phyloP scores from a whole-genome alignment of 2,113 vertebrate genomes.

The Tachycineta bicolor region DNA sequence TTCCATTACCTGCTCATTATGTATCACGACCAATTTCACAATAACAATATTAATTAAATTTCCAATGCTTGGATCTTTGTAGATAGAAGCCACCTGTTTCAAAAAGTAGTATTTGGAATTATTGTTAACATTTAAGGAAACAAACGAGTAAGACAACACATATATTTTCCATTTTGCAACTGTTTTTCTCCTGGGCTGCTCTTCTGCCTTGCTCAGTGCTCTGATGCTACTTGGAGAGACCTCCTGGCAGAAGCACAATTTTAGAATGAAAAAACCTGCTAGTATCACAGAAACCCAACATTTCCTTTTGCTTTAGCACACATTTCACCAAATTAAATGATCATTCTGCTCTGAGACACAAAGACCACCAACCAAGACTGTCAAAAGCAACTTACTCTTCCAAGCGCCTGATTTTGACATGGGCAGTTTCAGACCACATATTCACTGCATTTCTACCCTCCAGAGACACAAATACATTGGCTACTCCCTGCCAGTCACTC shows the following conservation, averaged over 20 bases:
- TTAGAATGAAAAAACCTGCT: not conserved
- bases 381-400: not conserved
- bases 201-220: not conserved
- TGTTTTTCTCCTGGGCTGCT: not conserved
- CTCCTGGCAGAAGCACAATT: not conserved
- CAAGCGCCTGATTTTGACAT: not conserved
- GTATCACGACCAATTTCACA: constrained; percentile 95
- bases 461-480: not conserved
- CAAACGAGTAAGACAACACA: constrained; percentile 6
- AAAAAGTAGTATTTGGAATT: constrained; percentile 67
- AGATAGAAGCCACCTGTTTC: constrained; percentile 95
- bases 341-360: not conserved
- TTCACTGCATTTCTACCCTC: not conserved
- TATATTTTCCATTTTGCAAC: not conserved
- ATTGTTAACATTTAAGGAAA: constrained; percentile 42
- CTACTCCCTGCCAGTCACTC: not conserved
- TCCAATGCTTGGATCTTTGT: constrained; percentile 98
- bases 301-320: not conserved
- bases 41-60: constrained; percentile 98
- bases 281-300: not conserved
- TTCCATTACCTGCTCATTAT: constrained; percentile 90
- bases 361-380: not conserved
- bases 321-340: not conserved
- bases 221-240: not conserved
- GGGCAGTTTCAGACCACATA: not conserved